Evolutionary conservation across 2,888 invertebrate genomes (phyloP).

Genomic region (Amphiduros pacificus): DNA sequence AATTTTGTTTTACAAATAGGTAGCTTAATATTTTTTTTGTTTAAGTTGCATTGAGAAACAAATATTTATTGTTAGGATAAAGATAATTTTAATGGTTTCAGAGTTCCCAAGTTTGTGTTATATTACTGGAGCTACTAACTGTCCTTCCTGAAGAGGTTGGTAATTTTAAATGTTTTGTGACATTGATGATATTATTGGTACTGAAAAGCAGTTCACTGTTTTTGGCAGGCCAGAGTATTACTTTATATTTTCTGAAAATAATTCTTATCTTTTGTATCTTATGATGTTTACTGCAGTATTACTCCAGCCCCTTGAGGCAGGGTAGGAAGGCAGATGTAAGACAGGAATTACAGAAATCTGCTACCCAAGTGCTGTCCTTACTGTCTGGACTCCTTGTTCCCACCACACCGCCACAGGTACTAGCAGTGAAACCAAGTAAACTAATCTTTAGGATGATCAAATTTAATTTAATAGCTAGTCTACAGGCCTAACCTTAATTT

Average conservation of each 20-base stretch:
- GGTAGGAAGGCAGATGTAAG: slow-evolving; percentile 41
- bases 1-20: too few relatives aligned
- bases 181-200: not conserved
- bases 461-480: too few relatives aligned
- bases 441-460: too few relatives aligned
- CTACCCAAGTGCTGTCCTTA: too few relatives aligned
- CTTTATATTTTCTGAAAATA: not conserved
- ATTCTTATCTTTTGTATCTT: not conserved
- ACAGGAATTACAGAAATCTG: slow-evolving; percentile 44
- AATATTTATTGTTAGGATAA: too few relatives aligned
- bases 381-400: not conserved
- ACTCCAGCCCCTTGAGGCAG: slow-evolving; percentile 39
- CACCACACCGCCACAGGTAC: slow-evolving; percentile 33
- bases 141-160: slow-evolving; percentile 86
- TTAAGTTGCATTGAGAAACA: too few relatives aligned
- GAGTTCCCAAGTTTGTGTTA: slow-evolving; percentile 67
- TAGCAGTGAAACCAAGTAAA: too few relatives aligned
- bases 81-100: too few relatives aligned
- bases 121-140: slow-evolving; percentile 80
- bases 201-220: too few relatives aligned
- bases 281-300: too few relatives aligned
- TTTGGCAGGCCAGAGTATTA: not conserved
- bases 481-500: too few relatives aligned
- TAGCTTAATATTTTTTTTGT: too few relatives aligned
- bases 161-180: not conserved